Evolutionary conservation across 2,797 vertebrate genomes (phyloP), one percentile per base, ranked within the genome.

Genomic region (Coracias cyanogaster): DNA sequence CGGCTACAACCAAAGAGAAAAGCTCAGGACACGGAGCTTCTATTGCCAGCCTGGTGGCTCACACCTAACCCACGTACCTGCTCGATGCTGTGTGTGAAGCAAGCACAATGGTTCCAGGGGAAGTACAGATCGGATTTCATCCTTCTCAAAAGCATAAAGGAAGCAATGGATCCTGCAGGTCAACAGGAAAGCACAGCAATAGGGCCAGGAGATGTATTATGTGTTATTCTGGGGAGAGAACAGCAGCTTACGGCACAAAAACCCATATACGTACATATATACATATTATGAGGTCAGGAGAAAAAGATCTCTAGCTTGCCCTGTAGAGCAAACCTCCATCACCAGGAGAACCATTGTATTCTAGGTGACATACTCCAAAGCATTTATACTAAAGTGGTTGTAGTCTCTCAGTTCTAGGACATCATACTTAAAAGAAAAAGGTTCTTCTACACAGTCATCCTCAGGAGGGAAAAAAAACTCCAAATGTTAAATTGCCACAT

Each of bases 241-340:
- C n/a, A 82, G 51, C 62, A 33, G 37, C 31, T 76, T 43, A 58
- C 25, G 49, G 31, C 55, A 73, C 26, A 58, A 64, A 73, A 7
- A 0, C 8, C 22, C 7, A 4, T 4, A 22, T 5, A 29, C 26
- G 15, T 31, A 41, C 0, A 0, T 29, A 15, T 1, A 6, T 25
- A 10, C 15, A 10, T 12, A 35, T 21, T 12, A 58, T 21, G 5
- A 58, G 31, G 28, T 43, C 61, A 14, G 31, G 39, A 65, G 33
- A 66, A 33, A 58, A 70, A 86, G 7, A 39, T 43, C 28, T 45
- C 51, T 76, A 46, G 71, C 16, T 51, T 35, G n/a, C 61, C 52
- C 61, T 81, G 51, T 15, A 64, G 37, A 67, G 14, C 45, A 86
- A 79, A 66, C 22, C 49, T 66, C 58, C n/a, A 11, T 7, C 31